A percentile compares a stretch with the other conserved stretches of the same genome.
phyloP scores from a whole-genome alignment of 1,140 invertebrate species.

The Lepidurus packardi region DNA sequence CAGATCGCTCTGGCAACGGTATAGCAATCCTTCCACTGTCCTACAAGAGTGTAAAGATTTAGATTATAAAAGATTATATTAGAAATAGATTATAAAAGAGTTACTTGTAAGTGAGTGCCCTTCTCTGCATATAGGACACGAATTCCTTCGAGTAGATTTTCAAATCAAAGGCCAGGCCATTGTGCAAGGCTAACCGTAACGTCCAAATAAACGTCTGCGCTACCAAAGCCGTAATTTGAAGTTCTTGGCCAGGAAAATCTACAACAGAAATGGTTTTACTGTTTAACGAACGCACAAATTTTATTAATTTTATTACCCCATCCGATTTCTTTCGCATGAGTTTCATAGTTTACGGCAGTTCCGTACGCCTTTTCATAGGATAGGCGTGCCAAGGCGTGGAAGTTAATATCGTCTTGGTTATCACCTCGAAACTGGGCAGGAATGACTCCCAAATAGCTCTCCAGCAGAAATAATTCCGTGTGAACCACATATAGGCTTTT shows the following conservation, averaged over 20 bases:
- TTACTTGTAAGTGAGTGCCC: not conserved
- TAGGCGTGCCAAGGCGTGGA: not conserved
- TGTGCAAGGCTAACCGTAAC: not conserved
- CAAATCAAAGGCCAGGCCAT: not conserved
- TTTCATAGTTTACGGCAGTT: not conserved
- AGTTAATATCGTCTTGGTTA: not conserved
- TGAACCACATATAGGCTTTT: constrained; percentile 3
- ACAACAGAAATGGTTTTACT: not conserved
- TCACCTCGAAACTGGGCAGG: not conserved
- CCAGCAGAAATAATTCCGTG: not conserved
- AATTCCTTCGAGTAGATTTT: not conserved
- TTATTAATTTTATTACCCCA: not conserved
- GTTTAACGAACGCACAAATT: not conserved
- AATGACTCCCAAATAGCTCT: not conserved
- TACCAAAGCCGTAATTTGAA: not conserved
- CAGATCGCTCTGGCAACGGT: not conserved
- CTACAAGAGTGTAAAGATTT: not conserved
- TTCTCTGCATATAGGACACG: not conserved
- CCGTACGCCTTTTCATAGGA: not conserved
- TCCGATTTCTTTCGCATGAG: not conserved
- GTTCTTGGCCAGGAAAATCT: not conserved
- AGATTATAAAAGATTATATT: not conserved
- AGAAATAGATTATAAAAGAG: not conserved
- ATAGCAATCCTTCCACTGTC: constrained; percentile 9
- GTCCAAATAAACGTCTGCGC: not conserved